A percentile compares a stretch with the other conserved stretches of the same genome.
phyloP scores from a whole-genome alignment of 1,140 invertebrate species.

The Drosophila quadrilineata region DNA sequence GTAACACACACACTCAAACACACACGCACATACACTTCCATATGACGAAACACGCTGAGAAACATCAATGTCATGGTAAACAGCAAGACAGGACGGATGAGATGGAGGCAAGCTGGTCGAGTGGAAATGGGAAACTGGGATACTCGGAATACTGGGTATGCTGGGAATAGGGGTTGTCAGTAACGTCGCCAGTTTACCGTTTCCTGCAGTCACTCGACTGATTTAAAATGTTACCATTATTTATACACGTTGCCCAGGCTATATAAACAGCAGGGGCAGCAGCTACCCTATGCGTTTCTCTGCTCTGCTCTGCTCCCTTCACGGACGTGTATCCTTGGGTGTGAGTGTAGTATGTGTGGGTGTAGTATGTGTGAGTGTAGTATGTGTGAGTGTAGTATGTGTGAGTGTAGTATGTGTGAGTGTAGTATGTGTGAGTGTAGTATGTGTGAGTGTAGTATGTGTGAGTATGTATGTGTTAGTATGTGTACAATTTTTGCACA shows the following conservation, averaged over 20 bases:
- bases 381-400: too few species aligned
- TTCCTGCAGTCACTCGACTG: conserved; percentile 75
- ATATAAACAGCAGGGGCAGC: conserved; percentile 62
- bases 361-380: too few species aligned
- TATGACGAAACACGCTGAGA: conserved; percentile 12
- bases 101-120: not conserved
- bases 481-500: conserved; percentile 52
- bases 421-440: too few species aligned
- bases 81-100: conserved; percentile 38
- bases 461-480: not conserved
- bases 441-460: too few species aligned
- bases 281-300: conserved; percentile 1
- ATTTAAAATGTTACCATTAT: conserved; percentile 80
- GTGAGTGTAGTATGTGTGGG: too few species aligned
- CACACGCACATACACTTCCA: conserved; percentile 11
- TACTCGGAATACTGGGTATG: not conserved
- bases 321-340: not conserved
- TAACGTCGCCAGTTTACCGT: conserved; percentile 53
- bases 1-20: conserved; percentile 36
- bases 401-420: too few species aligned
- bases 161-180: conserved; percentile 52
- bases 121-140: not conserved
- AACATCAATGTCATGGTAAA: conserved; percentile 68
- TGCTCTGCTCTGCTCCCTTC: not conserved
- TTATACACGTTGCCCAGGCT: conserved; percentile 72